Evolutionary conservation across 2,888 invertebrate species (phyloP), one percentile per base, ranked within the genome.

Genomic region (Drosophila prolongata): DNA sequence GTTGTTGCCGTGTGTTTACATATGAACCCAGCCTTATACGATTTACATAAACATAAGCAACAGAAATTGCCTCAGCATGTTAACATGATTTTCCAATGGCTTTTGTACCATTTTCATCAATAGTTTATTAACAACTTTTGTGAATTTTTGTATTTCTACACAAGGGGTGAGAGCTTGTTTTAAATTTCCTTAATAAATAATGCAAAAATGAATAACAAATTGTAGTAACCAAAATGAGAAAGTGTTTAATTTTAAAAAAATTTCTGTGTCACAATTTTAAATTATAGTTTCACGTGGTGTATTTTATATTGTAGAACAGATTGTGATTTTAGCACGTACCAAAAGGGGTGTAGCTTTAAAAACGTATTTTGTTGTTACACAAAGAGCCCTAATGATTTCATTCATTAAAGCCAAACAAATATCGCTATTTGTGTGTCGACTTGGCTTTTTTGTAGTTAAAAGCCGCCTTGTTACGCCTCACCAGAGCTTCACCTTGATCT

Each of bases 401-500:
- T 68, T 68, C 67, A 68, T 58, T 49, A 56, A 69, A 56, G 10
- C 24, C n/a, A 9, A 42, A 53, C 38, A 54, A 62, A 27, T 55
- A 50, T 47, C 24, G 57, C 43, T 75, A 19, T 58, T 67, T 61
- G 47, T 55, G 30, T 46, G 44, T 35, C 47, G 14, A 16, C 43
- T 57, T 57, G 46, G 16, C 58, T 49, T 49, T 10, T 52, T 65
- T 77, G 37, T 56, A 34, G 54, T 62, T 38, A 38, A 55, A 61
- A 59, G 62, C 54, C 46, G 40, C 57, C 42, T 53, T 69, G 75
- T 80, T 80, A 76, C 80, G 80, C 80, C 70, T 81, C 75, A 81
- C 50, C 60, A 53, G 68, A 69, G 74, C 64, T 70, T 83, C 71
- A 83, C 80, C 80, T 80, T 80, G 80, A 80, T 80, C 80, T 80